Base-by-base conservation (phyloP, 2,797 vertebrate genomes). In the Mus minutoides region DNA sequence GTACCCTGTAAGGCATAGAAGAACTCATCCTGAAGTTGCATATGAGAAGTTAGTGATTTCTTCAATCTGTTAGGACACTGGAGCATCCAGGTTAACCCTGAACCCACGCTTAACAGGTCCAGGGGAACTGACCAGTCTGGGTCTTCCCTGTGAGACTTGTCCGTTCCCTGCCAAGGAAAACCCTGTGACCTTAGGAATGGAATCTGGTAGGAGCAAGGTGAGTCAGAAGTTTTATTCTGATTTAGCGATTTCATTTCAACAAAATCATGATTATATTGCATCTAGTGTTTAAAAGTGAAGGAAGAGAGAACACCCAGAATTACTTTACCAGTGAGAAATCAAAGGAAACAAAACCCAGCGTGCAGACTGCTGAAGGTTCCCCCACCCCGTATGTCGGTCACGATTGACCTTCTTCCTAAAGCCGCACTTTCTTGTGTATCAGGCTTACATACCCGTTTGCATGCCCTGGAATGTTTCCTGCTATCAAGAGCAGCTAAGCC, bases 391-490 rank as follows among this genome's bases (percentile, higher is more conserved):
- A 49, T 49, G 49, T 49, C 10, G 9, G 0, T 52, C 76, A 21
- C 0, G 7, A 3, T n/a, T 26, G 31, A 43, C 87, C 91, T 71
- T 97, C 97, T 93, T 97, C 71, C 56, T 90, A 82, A 22, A 98
- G 98, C 98, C 97, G 98, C 94, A 97, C 96, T 97, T 98, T 97
- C 97, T 94, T 95, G 96, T 97, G 97, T 98, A 98, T 98, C 97
- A 98, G 97, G 95, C 95, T 98, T 93, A 96, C 96, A 96, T 98
- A 92, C 95, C 97, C 49, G 98, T 98, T 98, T 98, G 98, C 98
- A 98, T 98, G 98, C 97, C 97, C 97, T 97, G 97, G 98, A 98
- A 98, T 98, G 96, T 98, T 98, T 98, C 97, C 98, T 97, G 98
- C 98, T 97, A 92, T 96, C 97, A 96, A 96, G 98, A 93, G 97